These are phyloP conservation scores for Nylanderia fulva DNA, from an alignment of 1,140 invertebrate genomes.

Conservation along the genomic window DNA sequence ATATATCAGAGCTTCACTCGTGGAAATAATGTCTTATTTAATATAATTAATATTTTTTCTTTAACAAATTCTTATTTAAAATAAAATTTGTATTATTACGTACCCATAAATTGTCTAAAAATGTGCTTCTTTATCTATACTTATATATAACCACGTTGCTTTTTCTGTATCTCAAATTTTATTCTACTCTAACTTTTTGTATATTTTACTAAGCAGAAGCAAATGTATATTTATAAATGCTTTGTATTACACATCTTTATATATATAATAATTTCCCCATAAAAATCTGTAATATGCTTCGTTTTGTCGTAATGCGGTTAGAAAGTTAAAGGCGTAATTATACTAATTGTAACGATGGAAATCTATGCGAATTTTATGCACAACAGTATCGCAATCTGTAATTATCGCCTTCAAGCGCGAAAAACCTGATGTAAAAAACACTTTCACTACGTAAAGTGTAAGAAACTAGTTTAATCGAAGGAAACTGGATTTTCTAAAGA, in stretches of 20 bases:
- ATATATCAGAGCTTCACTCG: neutral
- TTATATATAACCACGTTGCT: neutral
- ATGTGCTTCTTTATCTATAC: neutral
- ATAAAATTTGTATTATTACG: too few species aligned
- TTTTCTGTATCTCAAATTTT: neutral
- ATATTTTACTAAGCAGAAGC: neutral
- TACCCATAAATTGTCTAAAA: neutral
- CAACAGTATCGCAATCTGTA: neutral
- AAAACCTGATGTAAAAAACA: constrained; percentile 30
- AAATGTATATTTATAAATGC: neutral
- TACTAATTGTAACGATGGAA: neutral
- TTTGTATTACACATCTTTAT: neutral
- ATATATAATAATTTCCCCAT: neutral
- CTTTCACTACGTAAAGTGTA: constrained; percentile 33
- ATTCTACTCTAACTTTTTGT: neutral
- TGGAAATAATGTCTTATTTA: neutral
- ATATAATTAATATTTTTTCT: neutral
- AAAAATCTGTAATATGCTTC: neutral
- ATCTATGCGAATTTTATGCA: constrained; percentile 26
- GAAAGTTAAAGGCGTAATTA: constrained; percentile 37
- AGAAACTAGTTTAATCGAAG: neutral
- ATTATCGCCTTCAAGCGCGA: constrained; percentile 40
- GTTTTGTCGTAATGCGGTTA: neutral
- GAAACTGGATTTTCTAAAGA: neutral
- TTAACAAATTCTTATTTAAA: too few species aligned